phyloP scores from a whole-genome alignment of 2,888 invertebrate species.

The Metalampra italica region DNA sequence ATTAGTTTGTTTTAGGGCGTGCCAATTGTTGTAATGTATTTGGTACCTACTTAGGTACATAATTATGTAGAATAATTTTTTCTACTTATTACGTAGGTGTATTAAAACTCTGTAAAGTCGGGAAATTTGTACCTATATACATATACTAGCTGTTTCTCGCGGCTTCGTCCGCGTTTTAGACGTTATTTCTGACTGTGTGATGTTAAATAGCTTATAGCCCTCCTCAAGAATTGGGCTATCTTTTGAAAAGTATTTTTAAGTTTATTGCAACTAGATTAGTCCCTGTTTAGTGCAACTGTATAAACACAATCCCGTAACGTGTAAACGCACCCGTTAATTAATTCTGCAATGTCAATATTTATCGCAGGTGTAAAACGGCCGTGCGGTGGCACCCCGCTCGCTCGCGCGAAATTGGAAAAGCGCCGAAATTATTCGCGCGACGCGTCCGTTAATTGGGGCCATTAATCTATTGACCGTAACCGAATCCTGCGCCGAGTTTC shows the following conservation, averaged over 20 bases:
- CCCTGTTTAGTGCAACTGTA: not conserved
- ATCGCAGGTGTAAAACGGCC: conserved; percentile 44
- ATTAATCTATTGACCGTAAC: conserved; percentile 60
- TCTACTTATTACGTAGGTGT: no score
- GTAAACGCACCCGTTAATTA: conserved; percentile 23
- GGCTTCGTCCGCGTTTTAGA: no score
- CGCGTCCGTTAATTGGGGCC: conserved; percentile 50
- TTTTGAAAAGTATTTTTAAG: no score
- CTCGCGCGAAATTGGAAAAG: conserved; percentile 39
- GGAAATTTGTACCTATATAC: no score
- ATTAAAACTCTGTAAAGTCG: no score
- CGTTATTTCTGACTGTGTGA: no score
- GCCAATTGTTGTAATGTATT: conserved; percentile 15
- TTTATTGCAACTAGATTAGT: no score
- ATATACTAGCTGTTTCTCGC: no score
- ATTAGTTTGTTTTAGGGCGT: not conserved
- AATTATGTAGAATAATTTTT: no score
- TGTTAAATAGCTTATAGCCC: no score
- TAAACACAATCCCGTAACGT: conserved; percentile 6
- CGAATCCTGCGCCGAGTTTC: conserved; percentile 26
- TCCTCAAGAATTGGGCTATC: no score
- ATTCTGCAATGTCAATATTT: conserved; percentile 38
- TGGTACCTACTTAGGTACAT: no score
- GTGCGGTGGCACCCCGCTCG: conserved; percentile 7
- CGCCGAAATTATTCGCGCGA: conserved; percentile 39